phyloP scores from a whole-genome alignment of 2,113 vertebrate genomes.

The Telmatochromis sp. region DNA sequence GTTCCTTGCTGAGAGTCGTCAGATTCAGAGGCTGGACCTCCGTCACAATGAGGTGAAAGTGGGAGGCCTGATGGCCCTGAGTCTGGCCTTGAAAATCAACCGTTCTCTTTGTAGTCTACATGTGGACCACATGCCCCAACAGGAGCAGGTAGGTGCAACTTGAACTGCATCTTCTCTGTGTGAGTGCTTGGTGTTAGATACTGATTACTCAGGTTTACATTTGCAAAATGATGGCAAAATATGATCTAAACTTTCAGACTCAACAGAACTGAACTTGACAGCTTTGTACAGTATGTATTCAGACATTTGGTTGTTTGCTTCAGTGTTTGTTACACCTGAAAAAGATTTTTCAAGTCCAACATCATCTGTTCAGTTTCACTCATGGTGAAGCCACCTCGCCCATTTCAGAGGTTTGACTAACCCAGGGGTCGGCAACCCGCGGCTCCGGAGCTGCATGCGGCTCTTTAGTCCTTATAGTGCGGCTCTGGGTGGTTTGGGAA shows the following conservation, averaged over 20 bases:
- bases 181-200: not conserved
- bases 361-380: not conserved
- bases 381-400: not conserved
- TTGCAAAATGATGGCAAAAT: not conserved
- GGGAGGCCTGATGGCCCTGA: constrained; percentile 61
- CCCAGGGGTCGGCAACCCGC: accelerated
- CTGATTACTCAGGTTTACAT: not conserved
- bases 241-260: not conserved
- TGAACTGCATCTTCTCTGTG: not conserved
- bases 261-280: not conserved
- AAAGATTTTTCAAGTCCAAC: not conserved
- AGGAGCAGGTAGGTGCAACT: constrained; percentile 52
- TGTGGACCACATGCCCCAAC: constrained; percentile 37
- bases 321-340: not conserved
- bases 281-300: not conserved
- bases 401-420: not conserved
- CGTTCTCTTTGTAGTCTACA: constrained; percentile 48
- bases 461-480: accelerated
- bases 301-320: not conserved
- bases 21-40: constrained; percentile 54
- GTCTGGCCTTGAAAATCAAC: constrained; percentile 52
- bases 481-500: accelerated
- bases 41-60: constrained; percentile 52
- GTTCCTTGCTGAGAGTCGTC: constrained; percentile 47
- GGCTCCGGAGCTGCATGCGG: accelerated